These are phyloP conservation scores for Magallana ariakensis DNA, from an alignment of 1,140 invertebrate genomes.

Conservation along the genomic window DNA sequence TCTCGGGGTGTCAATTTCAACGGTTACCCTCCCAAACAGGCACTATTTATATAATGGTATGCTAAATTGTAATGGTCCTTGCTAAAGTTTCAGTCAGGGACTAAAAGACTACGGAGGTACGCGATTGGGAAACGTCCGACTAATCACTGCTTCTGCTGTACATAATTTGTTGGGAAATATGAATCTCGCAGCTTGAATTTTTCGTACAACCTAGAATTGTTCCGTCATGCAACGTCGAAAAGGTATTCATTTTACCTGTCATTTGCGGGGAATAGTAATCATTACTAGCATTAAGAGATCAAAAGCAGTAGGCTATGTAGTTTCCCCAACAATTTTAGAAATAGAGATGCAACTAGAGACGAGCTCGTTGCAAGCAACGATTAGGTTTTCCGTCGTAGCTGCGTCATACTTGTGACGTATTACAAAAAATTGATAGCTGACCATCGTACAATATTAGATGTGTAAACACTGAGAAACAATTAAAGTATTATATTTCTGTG, in stretches of 20 bases:
- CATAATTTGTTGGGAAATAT: background rate
- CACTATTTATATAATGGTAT: too few relatives aligned
- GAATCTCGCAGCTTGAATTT: background rate
- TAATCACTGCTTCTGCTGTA: conserved; percentile 23
- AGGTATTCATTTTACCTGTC: conserved; percentile 18
- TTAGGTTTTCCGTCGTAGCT: too few relatives aligned
- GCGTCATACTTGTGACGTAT: too few relatives aligned
- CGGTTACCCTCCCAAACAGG: too few relatives aligned
- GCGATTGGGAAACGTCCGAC: background rate
- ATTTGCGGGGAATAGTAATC: background rate
- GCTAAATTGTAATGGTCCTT: conserved; percentile 45
- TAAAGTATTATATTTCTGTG: too few relatives aligned
- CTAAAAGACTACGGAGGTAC: conserved; percentile 4
- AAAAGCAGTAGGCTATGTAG: background rate
- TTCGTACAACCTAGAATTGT: conserved; percentile 38
- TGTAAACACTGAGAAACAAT: too few relatives aligned
- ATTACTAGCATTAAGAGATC: conserved; percentile 34
- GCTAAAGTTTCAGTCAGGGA: background rate
- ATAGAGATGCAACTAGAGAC: background rate
- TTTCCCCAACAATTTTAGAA: conserved; percentile 4
- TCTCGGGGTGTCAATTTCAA: too few relatives aligned
- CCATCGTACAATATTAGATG: too few relatives aligned
- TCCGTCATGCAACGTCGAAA: conserved; percentile 33
- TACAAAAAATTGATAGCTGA: too few relatives aligned
- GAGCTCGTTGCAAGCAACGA: too few relatives aligned